Evolutionary conservation across 1,140 invertebrate species (phyloP).

Genomic region (Anoplophora glabripennis): DNA sequence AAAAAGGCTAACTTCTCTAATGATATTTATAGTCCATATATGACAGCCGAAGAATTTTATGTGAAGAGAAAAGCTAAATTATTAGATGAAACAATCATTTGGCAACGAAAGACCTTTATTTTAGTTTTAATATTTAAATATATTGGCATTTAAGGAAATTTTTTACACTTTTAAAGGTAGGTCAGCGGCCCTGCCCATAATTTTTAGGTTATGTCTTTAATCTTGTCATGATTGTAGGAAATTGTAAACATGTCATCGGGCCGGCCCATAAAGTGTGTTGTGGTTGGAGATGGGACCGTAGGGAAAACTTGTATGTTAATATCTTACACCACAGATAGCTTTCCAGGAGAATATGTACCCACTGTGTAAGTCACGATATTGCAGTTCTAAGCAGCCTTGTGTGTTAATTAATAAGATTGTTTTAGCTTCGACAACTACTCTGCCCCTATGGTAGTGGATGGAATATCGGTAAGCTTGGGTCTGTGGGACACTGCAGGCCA

Average conservation of each 20-base stretch:
- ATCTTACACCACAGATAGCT: conserved; percentile 97
- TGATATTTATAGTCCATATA: neutral
- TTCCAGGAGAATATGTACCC: conserved; percentile 97
- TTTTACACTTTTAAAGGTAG: neutral
- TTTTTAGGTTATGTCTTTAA: conserved; percentile 7
- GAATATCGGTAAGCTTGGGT: conserved; percentile 91
- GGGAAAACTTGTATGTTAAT: conserved; percentile 99
- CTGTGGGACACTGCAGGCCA: conserved; percentile 96
- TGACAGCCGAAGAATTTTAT: neutral
- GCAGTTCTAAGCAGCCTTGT: neutral
- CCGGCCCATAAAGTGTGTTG: conserved; percentile 95
- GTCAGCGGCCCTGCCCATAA: neutral
- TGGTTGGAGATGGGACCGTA: conserved; percentile 89
- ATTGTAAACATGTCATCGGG: conserved; percentile 70
- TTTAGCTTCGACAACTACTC: conserved; percentile 96
- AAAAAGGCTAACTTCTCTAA: neutral
- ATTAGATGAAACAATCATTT: neutral
- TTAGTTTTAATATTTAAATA: neutral
- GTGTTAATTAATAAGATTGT: conserved; percentile 6
- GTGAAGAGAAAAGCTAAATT: neutral
- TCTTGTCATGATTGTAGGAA: conserved; percentile 19
- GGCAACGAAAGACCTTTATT: neutral
- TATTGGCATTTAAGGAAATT: neutral
- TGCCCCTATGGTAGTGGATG: conserved; percentile 95
- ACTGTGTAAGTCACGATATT: conserved; percentile 77